Percentiles rank a stretch among this genome's conserved stretches.
Conservation (phyloP, 2,888 invertebrate genomes). For the Sclerodermus sp. region DNA sequence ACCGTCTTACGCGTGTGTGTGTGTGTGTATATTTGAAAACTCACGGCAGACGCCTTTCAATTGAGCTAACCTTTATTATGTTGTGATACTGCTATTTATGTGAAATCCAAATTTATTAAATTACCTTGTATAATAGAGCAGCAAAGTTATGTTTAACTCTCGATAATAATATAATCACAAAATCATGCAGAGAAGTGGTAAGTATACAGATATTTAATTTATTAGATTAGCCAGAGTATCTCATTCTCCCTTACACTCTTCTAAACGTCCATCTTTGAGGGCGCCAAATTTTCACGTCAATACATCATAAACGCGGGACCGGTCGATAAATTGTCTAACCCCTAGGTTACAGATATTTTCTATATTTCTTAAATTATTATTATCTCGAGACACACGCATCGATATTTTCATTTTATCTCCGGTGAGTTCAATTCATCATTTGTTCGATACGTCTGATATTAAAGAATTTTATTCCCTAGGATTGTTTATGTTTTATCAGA, state of each 20-base stretch:
- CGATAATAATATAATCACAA: slow-evolving; percentile 17
- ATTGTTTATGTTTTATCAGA: too few relatives aligned
- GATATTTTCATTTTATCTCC: too few relatives aligned
- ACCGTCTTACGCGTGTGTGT: too few relatives aligned
- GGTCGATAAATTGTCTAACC: slow-evolving; percentile 39
- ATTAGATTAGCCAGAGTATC: background rate
- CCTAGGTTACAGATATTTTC: background rate
- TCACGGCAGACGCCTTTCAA: background rate
- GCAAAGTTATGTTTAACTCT: slow-evolving; percentile 29
- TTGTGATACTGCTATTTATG: background rate
- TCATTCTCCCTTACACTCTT: background rate
- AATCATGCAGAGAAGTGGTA: slow-evolving; percentile 46
- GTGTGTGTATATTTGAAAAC: background rate
- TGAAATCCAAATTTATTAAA: too few relatives aligned
- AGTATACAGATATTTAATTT: slow-evolving; percentile 15
- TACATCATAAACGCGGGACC: slow-evolving; percentile 24
- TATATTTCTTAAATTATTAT: too few relatives aligned
- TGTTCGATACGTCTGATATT: too few relatives aligned
- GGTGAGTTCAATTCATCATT: too few relatives aligned
- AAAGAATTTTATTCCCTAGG: too few relatives aligned
- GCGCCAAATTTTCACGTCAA: slow-evolving; percentile 45
- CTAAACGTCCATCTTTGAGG: slow-evolving; percentile 42
- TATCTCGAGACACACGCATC: too few relatives aligned
- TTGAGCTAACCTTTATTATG: background rate
- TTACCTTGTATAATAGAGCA: background rate